These are phyloP conservation scores for Damaliscus lunatus DNA, from an alignment of 2,113 vertebrate genomes.

Conservation along the genomic window DNA sequence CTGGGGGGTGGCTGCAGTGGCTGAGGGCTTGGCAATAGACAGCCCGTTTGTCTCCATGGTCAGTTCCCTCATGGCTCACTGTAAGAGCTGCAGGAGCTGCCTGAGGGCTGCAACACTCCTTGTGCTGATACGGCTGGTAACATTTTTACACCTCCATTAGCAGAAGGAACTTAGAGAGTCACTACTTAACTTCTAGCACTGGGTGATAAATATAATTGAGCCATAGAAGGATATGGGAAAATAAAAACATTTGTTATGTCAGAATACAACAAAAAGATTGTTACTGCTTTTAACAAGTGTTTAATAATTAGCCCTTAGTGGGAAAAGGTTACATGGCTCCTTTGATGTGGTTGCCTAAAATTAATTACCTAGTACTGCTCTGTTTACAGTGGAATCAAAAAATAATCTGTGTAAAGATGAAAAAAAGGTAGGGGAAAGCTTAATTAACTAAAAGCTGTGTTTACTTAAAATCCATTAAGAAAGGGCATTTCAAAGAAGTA, in stretches of 20 bases:
- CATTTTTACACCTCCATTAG: neutral
- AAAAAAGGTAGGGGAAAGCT: neutral
- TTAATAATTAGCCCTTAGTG: neutral
- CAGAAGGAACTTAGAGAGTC: neutral
- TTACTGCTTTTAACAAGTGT: neutral
- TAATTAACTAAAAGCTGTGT: neutral
- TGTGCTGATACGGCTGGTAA: neutral
- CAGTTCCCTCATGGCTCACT: neutral
- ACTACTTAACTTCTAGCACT: conserved; percentile 3
- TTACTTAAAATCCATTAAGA: neutral
- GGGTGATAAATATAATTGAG: conserved; percentile 1
- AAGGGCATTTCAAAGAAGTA: neutral
- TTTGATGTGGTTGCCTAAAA: neutral
- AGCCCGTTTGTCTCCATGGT: neutral
- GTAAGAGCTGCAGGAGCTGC: neutral
- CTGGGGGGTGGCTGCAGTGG: neutral
- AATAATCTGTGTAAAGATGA: neutral
- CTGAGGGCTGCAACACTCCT: neutral
- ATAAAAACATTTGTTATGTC: neutral
- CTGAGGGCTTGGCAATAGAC: neutral
- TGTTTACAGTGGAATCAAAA: neutral
- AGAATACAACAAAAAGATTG: neutral
- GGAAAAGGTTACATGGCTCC: neutral
- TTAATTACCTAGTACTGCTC: neutral
- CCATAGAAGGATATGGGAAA: neutral